Percentiles rank a stretch among this genome's conserved stretches.
These are phyloP conservation scores for Graptemys geographica DNA, from an alignment of 2,797 vertebrate species.

Conservation along the genomic window DNA sequence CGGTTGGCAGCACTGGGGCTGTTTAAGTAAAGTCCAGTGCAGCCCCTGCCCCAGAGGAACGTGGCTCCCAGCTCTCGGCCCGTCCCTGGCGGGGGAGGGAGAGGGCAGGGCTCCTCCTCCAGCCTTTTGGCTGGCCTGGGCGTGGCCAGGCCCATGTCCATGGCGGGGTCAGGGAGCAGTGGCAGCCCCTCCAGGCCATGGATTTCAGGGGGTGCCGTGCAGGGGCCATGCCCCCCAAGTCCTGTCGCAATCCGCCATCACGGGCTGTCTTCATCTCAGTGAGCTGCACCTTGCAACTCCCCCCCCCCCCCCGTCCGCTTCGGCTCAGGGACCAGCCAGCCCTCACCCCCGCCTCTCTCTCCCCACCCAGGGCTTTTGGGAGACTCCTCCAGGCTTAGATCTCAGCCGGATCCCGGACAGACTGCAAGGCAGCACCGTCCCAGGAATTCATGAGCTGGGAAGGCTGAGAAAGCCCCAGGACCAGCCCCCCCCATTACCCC, in stretches of 20 bases:
- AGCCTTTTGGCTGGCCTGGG: too few species aligned
- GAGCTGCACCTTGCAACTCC: neutral
- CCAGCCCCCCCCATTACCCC: neutral
- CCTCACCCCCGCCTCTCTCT: neutral
- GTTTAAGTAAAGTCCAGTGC: too few species aligned
- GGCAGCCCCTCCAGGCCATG: too few species aligned
- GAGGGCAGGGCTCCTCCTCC: too few species aligned
- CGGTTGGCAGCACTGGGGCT: too few species aligned
- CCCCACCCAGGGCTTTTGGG: neutral
- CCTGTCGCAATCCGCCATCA: too few species aligned
- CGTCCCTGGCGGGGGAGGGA: too few species aligned
- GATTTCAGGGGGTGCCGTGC: neutral
- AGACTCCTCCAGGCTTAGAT: neutral
- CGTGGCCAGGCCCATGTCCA: too few species aligned
- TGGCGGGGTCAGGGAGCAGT: too few species aligned
- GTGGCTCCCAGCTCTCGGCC: too few species aligned
- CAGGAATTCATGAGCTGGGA: too few species aligned
- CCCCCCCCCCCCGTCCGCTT: neutral
- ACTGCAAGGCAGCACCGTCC: neutral
- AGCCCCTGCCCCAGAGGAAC: too few species aligned
- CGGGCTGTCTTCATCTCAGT: neutral
- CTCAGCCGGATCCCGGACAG: neutral
- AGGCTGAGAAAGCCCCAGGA: neutral
- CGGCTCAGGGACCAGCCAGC: neutral
- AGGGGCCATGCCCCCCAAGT: neutral